Percentiles rank a stretch among this genome's conserved stretches.
These are phyloP conservation scores for Cataglyphis albicans DNA, from an alignment of 2,888 invertebrate species.

Conservation along the genomic window DNA sequence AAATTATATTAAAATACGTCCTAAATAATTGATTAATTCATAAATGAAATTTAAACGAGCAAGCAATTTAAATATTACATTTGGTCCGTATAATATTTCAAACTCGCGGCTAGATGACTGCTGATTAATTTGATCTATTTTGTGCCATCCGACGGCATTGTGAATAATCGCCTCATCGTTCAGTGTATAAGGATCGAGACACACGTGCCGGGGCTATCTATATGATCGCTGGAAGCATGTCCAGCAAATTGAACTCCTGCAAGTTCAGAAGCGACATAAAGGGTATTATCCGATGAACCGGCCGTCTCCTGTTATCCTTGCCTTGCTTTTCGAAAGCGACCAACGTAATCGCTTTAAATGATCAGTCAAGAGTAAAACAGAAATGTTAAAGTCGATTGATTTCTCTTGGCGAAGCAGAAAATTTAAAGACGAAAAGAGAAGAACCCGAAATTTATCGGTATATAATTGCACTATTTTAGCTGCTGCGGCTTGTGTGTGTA, in stretches of 20 bases:
- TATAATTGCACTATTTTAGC: constrained; percentile 32
- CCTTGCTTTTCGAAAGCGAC: constrained; percentile 28
- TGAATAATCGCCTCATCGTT: constrained; percentile 44
- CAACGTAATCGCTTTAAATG: constrained; percentile 61
- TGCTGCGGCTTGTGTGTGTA: not conserved
- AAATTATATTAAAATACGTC: not conserved
- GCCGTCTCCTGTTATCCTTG: constrained; percentile 38
- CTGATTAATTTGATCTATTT: constrained; percentile 32
- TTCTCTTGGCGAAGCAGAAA: not conserved
- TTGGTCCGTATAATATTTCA: not conserved
- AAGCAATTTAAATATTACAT: constrained; percentile 8
- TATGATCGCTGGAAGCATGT: constrained; percentile 18
- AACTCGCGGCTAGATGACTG: not conserved
- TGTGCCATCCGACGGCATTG: constrained; percentile 17
- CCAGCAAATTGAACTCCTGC: constrained; percentile 63
- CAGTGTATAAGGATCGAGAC: constrained; percentile 25
- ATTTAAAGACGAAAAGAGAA: not conserved
- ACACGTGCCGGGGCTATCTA: constrained; percentile 15
- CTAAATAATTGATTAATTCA: not conserved
- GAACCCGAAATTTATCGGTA: constrained; percentile 17
- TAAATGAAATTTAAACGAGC: constrained; percentile 1
- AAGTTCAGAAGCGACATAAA: constrained; percentile 62
- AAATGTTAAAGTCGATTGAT: constrained; percentile 53
- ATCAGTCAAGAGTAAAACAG: constrained; percentile 52
- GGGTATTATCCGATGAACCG: constrained; percentile 43